These are phyloP conservation scores for Thecophora atra DNA, from an alignment of 2,888 invertebrate genomes.

Conservation along the genomic window DNA sequence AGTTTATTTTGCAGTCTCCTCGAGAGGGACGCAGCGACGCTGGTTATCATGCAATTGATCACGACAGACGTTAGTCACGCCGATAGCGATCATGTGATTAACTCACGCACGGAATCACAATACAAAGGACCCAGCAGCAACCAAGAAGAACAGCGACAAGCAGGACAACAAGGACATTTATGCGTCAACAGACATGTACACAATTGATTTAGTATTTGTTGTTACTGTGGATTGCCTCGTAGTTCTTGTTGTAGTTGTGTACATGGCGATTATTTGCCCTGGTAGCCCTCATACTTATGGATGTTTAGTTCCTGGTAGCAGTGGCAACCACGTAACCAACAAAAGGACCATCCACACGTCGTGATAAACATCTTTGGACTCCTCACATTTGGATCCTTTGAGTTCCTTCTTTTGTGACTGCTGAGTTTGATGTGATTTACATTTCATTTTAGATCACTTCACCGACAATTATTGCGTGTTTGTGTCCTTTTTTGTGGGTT, in stretches of 20 bases:
- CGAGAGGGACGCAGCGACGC: background rate
- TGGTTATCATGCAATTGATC: constrained; percentile 18
- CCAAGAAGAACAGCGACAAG: background rate
- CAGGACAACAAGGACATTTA: background rate
- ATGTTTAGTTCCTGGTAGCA: constrained; percentile 35
- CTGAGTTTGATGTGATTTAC: background rate
- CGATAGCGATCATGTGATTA: constrained; percentile 34
- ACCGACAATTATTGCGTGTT: constrained; percentile 14
- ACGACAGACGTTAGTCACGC: constrained; percentile 29
- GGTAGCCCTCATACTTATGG: constrained; percentile 35
- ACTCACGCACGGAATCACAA: constrained; percentile 25
- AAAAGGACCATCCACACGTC: constrained; percentile 23
- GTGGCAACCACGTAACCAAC: background rate
- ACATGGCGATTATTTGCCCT: background rate
- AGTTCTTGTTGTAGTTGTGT: background rate
- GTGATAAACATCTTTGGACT: constrained; percentile 27
- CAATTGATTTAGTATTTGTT: constrained; percentile 18
- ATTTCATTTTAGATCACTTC: background rate
- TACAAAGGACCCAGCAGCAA: background rate
- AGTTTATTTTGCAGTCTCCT: constrained; percentile 20
- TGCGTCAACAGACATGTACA: constrained; percentile 14
- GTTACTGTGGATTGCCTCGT: background rate
- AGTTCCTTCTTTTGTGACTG: background rate
- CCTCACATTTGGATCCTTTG: background rate
- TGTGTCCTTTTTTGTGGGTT: constrained; percentile 33